A percentile compares a stretch with the other conserved stretches of the same genome.
These are phyloP conservation scores for Sesamia nonagrioides DNA, from an alignment of 1,140 invertebrate genomes.

Conservation along the genomic window DNA sequence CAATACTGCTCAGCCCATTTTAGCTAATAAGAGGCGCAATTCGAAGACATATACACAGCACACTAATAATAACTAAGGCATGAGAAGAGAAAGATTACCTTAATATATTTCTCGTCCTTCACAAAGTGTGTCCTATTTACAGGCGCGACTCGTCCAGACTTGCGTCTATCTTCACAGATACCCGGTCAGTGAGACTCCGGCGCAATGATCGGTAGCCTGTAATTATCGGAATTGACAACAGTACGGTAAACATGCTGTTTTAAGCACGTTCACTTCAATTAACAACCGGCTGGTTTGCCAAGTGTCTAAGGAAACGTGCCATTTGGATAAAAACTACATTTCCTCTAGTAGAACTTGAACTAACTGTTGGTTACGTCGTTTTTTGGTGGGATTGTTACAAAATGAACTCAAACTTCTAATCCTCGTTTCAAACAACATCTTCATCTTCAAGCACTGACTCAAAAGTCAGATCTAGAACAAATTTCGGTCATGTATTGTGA, in stretches of 20 bases:
- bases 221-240: conserved; percentile 11
- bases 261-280: neutral
- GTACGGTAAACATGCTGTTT: conserved; percentile 7
- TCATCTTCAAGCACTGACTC: no score
- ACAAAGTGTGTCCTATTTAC: neutral
- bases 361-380: no score
- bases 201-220: neutral
- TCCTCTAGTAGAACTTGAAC: no score
- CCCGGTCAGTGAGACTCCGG: neutral
- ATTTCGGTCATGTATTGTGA: no score
- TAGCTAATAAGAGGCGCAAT: no score
- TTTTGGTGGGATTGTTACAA: no score
- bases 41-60: neutral
- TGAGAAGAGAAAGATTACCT: neutral
- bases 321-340: no score
- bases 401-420: no score
- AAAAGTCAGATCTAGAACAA: no score
- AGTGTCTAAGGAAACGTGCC: no score
- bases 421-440: no score
- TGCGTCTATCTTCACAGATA: conserved; percentile 12
- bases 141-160: neutral
- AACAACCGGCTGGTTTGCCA: neutral
- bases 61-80: neutral
- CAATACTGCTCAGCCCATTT: no score
- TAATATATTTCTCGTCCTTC: neutral